phyloP scores from a whole-genome alignment of 1,140 invertebrate species.

The Hycleus phaleratus region DNA sequence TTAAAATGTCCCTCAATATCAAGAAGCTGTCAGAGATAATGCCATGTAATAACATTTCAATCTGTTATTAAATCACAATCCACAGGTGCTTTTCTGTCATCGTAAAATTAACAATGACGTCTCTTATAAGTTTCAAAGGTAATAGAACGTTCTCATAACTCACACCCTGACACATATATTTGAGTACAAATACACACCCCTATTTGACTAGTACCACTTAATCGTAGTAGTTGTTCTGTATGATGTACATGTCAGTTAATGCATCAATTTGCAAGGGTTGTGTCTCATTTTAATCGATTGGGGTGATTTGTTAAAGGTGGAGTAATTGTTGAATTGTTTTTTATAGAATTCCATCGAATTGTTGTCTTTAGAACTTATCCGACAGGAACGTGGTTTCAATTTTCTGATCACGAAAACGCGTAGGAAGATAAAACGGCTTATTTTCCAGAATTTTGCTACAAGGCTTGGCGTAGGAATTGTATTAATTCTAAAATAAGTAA shows the following conservation, averaged over 20 bases:
- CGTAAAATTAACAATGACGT: constrained; percentile 4
- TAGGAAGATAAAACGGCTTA: too few relatives aligned
- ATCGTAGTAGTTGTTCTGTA: not conserved
- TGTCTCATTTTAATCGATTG: constrained; percentile 1
- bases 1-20: constrained; percentile 18
- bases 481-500: too few relatives aligned
- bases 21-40: constrained; percentile 20
- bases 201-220: not conserved
- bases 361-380: too few relatives aligned
- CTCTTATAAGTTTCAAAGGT: not conserved
- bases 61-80: constrained; percentile 23
- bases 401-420: too few relatives aligned
- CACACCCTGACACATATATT: too few relatives aligned
- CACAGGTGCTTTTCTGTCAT: constrained; percentile 11
- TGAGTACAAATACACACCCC: too few relatives aligned
- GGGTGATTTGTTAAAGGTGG: not conserved
- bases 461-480: too few relatives aligned
- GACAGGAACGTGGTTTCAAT: too few relatives aligned
- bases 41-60: constrained; percentile 19
- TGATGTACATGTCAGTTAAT: constrained; percentile 3
- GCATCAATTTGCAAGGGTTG: constrained; percentile 1
- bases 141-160: too few relatives aligned
- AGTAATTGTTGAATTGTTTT: too few relatives aligned
- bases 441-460: too few relatives aligned
- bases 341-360: too few relatives aligned